Conservation (phyloP, 1,140 invertebrate genomes). For the Rhopalosiphum maidis region DNA sequence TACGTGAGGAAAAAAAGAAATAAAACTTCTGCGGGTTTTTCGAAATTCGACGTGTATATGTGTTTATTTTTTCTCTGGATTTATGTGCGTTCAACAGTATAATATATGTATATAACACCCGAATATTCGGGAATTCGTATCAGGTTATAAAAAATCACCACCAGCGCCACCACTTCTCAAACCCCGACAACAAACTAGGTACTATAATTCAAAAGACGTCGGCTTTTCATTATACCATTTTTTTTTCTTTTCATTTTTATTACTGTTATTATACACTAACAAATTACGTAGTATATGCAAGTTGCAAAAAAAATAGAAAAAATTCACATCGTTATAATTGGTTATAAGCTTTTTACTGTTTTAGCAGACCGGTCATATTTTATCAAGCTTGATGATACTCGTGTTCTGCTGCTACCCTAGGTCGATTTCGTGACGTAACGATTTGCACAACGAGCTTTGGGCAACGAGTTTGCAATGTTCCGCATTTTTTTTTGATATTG, state of each 20-base stretch:
- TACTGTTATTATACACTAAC: constrained; percentile 31
- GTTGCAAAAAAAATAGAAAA: neutral
- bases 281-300: neutral
- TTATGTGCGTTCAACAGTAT: constrained; percentile 28
- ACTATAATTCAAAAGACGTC: constrained; percentile 30
- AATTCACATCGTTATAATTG: neutral
- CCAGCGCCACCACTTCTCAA: neutral
- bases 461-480: neutral
- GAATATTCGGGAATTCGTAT: constrained; percentile 22
- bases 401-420: neutral
- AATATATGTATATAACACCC: neutral
- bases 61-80: constrained; percentile 37
- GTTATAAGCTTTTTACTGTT: neutral
- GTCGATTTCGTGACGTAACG: neutral
- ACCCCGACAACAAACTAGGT: constrained; percentile 1
- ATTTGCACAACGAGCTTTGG: neutral
- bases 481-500: neutral
- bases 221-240: constrained; percentile 29
- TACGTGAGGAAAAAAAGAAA: neutral
- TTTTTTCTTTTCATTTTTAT: neutral
- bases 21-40: constrained; percentile 24
- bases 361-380: neutral
- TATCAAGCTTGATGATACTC: neutral
- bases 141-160: constrained; percentile 30
- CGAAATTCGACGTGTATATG: constrained; percentile 30